Base-by-base conservation (phyloP, 1,140 invertebrate genomes). In the Drosophila setifemur region DNA sequence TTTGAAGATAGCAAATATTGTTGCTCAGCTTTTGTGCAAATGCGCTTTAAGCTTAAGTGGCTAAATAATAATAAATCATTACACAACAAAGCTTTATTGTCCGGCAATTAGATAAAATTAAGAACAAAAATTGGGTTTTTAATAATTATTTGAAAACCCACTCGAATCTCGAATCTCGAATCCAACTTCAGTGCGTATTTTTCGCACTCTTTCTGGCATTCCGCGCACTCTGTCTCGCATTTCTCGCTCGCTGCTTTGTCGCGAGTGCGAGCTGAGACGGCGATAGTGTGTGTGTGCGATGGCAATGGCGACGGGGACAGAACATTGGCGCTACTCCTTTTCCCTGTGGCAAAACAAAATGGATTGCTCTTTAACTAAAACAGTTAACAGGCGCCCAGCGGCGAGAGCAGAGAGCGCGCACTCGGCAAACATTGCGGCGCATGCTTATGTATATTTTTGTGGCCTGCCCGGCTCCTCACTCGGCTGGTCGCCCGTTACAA, bases 291-390 rank as follows among this genome's bases (percentile, higher is more conserved):
- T 16, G n/a, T n/a, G n/a, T n/a, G 40, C 35, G 58, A 44, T 16
- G 29, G 52, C 29, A 54, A 68, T 55, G 48, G 35, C 39, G 45
- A 47, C 28, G 31, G 33, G 67, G 50, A 47, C 52, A 64, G 67
- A 74, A 64, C 37, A 70, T 54, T 35, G 77, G 55, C 63, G 63
- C 61, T 85, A 81, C 81, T 86, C 81, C 81, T 86, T 85, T 85
- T 85, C 75, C 64, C 74, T 75, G 79, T 87, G 73, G 63, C 74
- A 87, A 89, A 89, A 89, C 86, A 89, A 89, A 89, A 89, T 89
- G 86, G 86, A 89, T 87, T 89, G 86, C 81, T 89, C 87, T 82
- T 78, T 89, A 89, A 89, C 87, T 89, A 89, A 89, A 89, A 89
- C 87, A 89, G 86, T 89, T 89, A 89, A 49, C 74, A 89, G 86